Evolutionary conservation across 2,797 vertebrate genomes (phyloP).

Genomic region (Holocentrus rufus): DNA sequence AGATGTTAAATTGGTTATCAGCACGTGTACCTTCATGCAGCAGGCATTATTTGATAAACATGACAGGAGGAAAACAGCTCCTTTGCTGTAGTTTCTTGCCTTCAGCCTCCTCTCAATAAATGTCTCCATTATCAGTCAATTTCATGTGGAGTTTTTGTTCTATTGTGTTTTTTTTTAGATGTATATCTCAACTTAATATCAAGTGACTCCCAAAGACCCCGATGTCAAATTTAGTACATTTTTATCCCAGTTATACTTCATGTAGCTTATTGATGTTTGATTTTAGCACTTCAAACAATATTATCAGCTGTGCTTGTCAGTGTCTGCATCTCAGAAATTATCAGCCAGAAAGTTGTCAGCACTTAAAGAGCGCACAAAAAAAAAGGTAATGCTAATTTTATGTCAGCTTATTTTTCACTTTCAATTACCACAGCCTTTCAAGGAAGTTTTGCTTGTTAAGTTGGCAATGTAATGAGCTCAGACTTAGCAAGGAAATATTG

Average conservation of each 20-base stretch:
- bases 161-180: background rate
- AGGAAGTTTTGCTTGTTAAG: conserved; percentile 59
- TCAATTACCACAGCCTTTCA: conserved; percentile 49
- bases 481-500: conserved; percentile 51
- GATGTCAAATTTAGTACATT: conserved; percentile 5
- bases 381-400: conserved; percentile 20
- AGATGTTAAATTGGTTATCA: background rate
- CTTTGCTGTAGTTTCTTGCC: conserved; percentile 12
- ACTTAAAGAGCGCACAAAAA: background rate
- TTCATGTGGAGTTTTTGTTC: conserved; percentile 25
- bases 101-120: conserved; percentile 11
- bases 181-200: background rate
- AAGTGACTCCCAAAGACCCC: background rate
- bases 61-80: background rate
- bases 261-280: conserved; percentile 28
- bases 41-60: background rate
- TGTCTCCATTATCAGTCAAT: conserved; percentile 8
- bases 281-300: conserved; percentile 22
- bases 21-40: background rate
- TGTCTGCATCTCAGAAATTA: conserved; percentile 13
- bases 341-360: conserved; percentile 23
- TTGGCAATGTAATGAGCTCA: conserved; percentile 61
- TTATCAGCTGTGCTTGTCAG: conserved; percentile 19
- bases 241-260: background rate
- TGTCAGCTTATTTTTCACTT: conserved; percentile 50